Evolutionary conservation across 2,113 vertebrate genomes (phyloP), one percentile per base, ranked within the genome.

Genomic region (Podarcis raffonei): DNA sequence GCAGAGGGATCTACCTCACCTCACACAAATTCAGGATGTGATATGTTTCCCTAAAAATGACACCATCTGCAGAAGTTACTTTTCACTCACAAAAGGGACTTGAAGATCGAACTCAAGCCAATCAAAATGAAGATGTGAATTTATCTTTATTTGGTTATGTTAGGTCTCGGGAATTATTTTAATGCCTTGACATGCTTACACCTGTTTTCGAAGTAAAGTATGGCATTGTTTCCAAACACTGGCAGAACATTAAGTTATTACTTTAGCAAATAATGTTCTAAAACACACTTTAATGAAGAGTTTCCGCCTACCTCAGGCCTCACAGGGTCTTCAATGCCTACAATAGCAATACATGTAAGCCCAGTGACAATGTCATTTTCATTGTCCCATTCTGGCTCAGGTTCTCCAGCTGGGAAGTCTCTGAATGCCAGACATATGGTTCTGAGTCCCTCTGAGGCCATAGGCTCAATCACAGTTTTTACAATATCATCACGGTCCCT

Each of bases 321-420:
- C 92, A 99, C 99, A 5, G 99, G 99, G 92, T 99, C 99, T 97
- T 99, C 99, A 90, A 99, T 99, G 88, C 99, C 99, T 92, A 99
- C 99, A 91, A 99, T 98, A 89, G 98, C 98, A 92, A 99, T 86
- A 93, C 99, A 99, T 1, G 98, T 99, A 91, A 99, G 98, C 83
- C 98, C 98, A 85, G 95, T 97, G 89, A 99, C 97, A 86, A 99
- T 98, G 37, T 99, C 98, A 39, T 97, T 98, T 95, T 99, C 99
- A 27, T 98, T 99, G 93, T 99, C 98, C 99, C 99, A 99, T 88
- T 99, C 98, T 1, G 98, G 98, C 94, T 99, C 98, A 22, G 98
- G 97, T 81, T 99, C 98, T 15, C 98, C 97, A 77, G 94, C 97
- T 89, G 98, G 97, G 90, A 99, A 99, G 95, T 99, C 98, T 95